These are phyloP conservation scores for Eristalis intricaria DNA, from an alignment of 2,888 invertebrate genomes.

Conservation along the genomic window DNA sequence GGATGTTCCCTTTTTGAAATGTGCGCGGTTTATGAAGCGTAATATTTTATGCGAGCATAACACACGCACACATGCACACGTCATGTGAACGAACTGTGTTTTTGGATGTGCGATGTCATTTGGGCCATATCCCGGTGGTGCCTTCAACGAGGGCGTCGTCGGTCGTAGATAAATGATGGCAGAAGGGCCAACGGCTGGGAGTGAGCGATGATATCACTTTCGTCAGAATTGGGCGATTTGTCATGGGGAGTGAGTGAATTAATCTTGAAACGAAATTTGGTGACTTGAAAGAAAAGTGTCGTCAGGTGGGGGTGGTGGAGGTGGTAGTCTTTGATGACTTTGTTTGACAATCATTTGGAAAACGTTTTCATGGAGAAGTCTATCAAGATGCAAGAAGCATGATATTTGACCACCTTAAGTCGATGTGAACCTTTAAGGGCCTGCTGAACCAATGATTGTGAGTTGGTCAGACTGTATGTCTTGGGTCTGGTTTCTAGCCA, in stretches of 20 bases:
- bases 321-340: too few relatives aligned
- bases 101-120: too few relatives aligned
- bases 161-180: neutral
- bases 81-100: too few relatives aligned
- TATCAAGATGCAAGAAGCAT: too few relatives aligned
- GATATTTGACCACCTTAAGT: too few relatives aligned
- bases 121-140: neutral
- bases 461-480: too few relatives aligned
- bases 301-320: too few relatives aligned
- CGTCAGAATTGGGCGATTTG: neutral
- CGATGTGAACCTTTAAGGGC: too few relatives aligned
- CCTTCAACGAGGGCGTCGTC: neutral
- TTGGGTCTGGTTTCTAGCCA: too few relatives aligned
- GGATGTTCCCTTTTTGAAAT: neutral
- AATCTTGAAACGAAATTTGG: neutral
- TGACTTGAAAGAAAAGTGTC: neutral
- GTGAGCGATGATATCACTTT: neutral
- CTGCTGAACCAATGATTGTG: too few relatives aligned
- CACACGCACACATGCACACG: neutral
- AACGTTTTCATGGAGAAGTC: too few relatives aligned
- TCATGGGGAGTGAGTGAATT: neutral
- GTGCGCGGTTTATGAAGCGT: slow-evolving; percentile 44
- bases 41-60: slow-evolving; percentile 31
- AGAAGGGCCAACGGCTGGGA: neutral
- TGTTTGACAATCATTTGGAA: too few relatives aligned